Evolutionary conservation across 2,888 invertebrate species (phyloP).

Genomic region (Melipona bicolor): DNA sequence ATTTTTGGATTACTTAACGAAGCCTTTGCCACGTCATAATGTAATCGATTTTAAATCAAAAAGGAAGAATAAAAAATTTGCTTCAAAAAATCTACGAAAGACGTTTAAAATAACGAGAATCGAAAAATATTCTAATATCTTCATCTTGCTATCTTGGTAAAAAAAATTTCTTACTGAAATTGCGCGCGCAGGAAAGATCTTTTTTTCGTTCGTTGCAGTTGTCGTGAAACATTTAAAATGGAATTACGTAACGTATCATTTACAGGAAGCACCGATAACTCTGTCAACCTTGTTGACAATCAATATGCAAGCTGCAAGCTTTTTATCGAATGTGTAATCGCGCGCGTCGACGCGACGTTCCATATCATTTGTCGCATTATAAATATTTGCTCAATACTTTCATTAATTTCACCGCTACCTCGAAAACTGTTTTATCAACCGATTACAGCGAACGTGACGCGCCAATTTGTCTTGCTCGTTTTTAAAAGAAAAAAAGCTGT

Average conservation of each 20-base stretch:
- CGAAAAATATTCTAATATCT: too few relatives aligned
- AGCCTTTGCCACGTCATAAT: too few relatives aligned
- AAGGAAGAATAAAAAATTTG: too few relatives aligned
- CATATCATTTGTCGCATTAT: neutral
- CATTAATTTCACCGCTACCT: neutral
- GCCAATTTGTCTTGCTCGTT: neutral
- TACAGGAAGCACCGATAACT: constrained; percentile 1
- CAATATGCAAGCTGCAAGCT: neutral
- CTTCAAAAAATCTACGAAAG: too few relatives aligned
- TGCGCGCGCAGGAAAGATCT: neutral
- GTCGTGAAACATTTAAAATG: neutral
- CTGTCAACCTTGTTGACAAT: neutral
- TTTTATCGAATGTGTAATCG: neutral
- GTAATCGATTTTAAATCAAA: too few relatives aligned
- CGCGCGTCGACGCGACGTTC: neutral
- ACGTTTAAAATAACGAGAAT: too few relatives aligned
- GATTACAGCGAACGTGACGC: neutral
- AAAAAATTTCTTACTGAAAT: neutral
- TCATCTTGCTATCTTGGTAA: neutral
- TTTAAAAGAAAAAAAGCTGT: neutral
- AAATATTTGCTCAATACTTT: constrained; percentile 23
- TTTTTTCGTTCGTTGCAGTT: neutral
- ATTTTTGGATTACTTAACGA: too few relatives aligned
- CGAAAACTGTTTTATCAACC: neutral
- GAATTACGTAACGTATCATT: neutral